Base-by-base conservation (phyloP, 2,888 invertebrate species). In the Drosophila subquinaria region DNA sequence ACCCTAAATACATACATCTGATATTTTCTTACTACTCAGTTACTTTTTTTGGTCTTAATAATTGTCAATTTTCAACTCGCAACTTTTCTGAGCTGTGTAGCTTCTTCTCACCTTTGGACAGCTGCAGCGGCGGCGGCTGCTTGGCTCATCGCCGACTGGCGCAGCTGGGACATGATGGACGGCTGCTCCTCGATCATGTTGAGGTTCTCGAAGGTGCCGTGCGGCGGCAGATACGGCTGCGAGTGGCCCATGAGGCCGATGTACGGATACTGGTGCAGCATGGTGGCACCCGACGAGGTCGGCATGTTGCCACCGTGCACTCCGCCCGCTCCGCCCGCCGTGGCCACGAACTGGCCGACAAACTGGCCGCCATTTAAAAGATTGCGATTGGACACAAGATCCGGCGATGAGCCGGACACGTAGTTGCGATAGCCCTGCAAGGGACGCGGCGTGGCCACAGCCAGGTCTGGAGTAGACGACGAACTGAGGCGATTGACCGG, bases 401-500 rank as follows among this genome's bases (percentile, higher is more conserved):
- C 96, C 0, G 96, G 96, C 85, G 96, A 96, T 0, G 96, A 96
- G 0, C 96, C 96, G 0, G 95, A 95, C 0, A 96, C 95, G 70
- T 95, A 94, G 0, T 94, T 90, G 30, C 93, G 91, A 79, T 91
- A 93, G 3, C 92, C 93, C 38, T 92, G 75, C 35, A 93, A 52
- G 0, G 93, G 89, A 0, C 94, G 94, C 82, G 95, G 95, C 63
- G 95, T 95, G 2, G 96, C 95, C 1, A 95, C 95, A 0, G 97
- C 97, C 63, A 97, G 92, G 91, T 97, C 97, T 0, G 97, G 97
- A 0, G 97, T 97, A 0, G 97, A 97, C 82, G 96, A 96, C 9
- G 97, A 97, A 55, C 96, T 96, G n/a, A 96, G 93, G 0, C 96
- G 94, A 88, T 95, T 95, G 0, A 95, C 95, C 0, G 97, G 96